Evolutionary conservation across 2,113 vertebrate species (phyloP).

Genomic region (Xyliphius kryptos): DNA sequence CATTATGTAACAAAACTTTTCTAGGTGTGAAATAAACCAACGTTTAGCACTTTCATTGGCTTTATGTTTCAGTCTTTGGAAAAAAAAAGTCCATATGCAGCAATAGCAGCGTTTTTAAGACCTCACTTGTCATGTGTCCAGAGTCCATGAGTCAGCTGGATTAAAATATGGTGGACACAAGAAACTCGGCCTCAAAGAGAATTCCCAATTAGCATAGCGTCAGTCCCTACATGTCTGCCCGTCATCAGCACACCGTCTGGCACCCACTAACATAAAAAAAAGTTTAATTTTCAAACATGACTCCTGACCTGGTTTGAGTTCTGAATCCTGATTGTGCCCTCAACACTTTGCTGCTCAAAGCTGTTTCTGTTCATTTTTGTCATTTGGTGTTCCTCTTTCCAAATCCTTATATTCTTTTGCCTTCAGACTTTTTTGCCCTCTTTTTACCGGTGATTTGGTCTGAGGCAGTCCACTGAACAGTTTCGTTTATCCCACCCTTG

Average conservation of each 20-base stretch:
- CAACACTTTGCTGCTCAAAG: background rate
- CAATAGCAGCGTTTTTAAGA: background rate
- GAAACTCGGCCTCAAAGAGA: slow-evolving; percentile 11
- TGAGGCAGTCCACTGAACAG: slow-evolving; percentile 55
- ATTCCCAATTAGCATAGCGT: slow-evolving; percentile 22
- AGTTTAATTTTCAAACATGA: background rate
- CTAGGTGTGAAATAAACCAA: too few species aligned
- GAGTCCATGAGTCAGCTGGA: slow-evolving; percentile 21
- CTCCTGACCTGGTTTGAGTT: background rate
- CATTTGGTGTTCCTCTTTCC: background rate
- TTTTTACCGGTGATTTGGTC: slow-evolving; percentile 16
- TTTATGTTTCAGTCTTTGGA: too few species aligned
- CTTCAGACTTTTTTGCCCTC: slow-evolving; percentile 39
- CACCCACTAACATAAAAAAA: slow-evolving; percentile 16
- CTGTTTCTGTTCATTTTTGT: background rate
- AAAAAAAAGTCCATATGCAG: too few species aligned
- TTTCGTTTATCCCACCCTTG: slow-evolving; percentile 47
- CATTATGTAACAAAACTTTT: too few species aligned
- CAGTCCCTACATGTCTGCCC: slow-evolving; percentile 22
- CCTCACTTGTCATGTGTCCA: slow-evolving; percentile 21
- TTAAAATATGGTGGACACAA: slow-evolving; percentile 7
- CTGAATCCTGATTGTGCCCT: background rate
- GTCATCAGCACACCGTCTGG: slow-evolving; percentile 34
- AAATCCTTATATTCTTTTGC: slow-evolving; percentile 17
- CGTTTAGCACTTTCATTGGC: too few species aligned